Percentiles rank a stretch among this genome's conserved stretches.
These are phyloP conservation scores for Oncorhynchus masou DNA, from an alignment of 2,113 vertebrate genomes.

Conservation along the genomic window DNA sequence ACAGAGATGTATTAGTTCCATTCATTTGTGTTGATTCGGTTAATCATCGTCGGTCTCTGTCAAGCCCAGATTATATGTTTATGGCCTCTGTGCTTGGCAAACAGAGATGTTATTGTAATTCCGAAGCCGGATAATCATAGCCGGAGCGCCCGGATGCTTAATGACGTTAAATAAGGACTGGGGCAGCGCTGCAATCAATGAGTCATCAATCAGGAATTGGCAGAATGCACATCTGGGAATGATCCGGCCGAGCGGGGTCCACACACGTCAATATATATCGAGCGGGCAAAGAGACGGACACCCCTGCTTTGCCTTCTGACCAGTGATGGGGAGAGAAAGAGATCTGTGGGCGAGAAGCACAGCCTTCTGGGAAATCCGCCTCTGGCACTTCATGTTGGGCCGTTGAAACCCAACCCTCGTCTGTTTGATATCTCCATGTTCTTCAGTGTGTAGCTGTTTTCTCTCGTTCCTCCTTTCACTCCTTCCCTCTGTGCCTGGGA, in stretches of 20 bases:
- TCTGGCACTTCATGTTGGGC: conserved; percentile 46
- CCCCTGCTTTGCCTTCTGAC: conserved; percentile 4
- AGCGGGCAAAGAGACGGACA: not conserved
- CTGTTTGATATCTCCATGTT: conserved; percentile 45
- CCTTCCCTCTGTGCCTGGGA: conserved; percentile 26
- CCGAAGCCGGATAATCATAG: conserved; percentile 60
- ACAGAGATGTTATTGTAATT: conserved; percentile 40
- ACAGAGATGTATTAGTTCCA: conserved; percentile 52
- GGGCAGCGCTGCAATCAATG: conserved; percentile 51
- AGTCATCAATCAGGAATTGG: conserved; percentile 56
- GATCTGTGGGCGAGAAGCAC: conserved; percentile 1
- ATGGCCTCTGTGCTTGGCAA: conserved; percentile 46
- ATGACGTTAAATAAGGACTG: conserved; percentile 46
- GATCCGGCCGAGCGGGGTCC: conserved; percentile 30
- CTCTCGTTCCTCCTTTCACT: conserved; percentile 23
- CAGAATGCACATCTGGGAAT: conserved; percentile 29
- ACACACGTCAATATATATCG: conserved; percentile 27
- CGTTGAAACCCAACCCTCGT: conserved; percentile 38
- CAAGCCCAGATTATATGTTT: conserved; percentile 59
- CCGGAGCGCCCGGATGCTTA: conserved; percentile 41
- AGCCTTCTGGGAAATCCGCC: conserved; percentile 25
- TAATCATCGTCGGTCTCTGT: conserved; percentile 57
- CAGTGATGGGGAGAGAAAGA: not conserved
- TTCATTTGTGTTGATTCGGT: conserved; percentile 69
- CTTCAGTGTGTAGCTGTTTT: conserved; percentile 16